Evolutionary conservation across 1,140 invertebrate genomes (phyloP).

Genomic region (Drosophila lowei): DNA sequence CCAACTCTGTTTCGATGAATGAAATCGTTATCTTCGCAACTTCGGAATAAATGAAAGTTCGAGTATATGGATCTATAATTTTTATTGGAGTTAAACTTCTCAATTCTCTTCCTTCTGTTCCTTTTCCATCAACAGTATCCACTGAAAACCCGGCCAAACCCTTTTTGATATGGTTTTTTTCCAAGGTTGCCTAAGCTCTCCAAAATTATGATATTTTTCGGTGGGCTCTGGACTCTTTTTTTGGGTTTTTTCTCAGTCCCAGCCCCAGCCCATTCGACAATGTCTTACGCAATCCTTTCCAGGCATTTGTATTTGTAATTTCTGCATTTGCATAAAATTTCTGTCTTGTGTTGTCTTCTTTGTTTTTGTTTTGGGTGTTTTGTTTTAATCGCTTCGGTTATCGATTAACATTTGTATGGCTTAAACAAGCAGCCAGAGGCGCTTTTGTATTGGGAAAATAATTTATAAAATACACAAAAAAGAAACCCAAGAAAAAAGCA

Average conservation of each 20-base stretch:
- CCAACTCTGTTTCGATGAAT: too few relatives aligned
- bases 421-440: conserved; percentile 5
- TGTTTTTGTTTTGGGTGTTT: conserved; percentile 26
- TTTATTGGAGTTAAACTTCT: too few relatives aligned
- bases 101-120: too few relatives aligned
- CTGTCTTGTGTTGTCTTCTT: conserved; percentile 16
- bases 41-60: too few relatives aligned
- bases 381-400: conserved; percentile 56
- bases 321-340: conserved; percentile 42
- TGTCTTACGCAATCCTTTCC: conserved; percentile 42
- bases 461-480: conserved; percentile 58
- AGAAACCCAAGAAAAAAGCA: conserved; percentile 53
- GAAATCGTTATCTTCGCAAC: too few relatives aligned
- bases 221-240: neutral
- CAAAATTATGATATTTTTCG: conserved; percentile 14
- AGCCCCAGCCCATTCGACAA: conserved; percentile 38
- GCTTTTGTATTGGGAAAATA: conserved; percentile 35
- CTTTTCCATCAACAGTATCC: too few relatives aligned
- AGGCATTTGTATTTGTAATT: conserved; percentile 30
- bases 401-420: conserved; percentile 51
- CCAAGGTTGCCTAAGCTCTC: too few relatives aligned
- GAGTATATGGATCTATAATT: too few relatives aligned
- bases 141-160: too few relatives aligned
- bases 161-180: too few relatives aligned
- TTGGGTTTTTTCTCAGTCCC: conserved; percentile 5